Base-by-base conservation (phyloP, 2,888 invertebrate genomes). In the Hylaea fasciaria region DNA sequence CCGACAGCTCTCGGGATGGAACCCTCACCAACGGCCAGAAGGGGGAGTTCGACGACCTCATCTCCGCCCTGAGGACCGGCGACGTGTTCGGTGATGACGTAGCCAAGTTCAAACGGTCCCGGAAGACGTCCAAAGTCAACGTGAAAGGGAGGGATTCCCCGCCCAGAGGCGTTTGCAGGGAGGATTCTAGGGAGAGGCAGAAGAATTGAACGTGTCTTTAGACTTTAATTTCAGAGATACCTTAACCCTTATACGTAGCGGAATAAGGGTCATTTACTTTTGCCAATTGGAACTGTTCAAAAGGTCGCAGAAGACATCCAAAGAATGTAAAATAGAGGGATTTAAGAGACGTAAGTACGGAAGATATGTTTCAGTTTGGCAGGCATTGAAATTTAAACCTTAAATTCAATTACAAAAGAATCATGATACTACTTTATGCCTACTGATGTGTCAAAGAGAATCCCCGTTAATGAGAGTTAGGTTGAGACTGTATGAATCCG, bases 11-110 rank as follows among this genome's bases (percentile, higher is more conserved):
- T 0, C 80, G 87, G 0, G 90, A 92, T 58, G 82, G 84, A 0
- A 83, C 86, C 0, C 78, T 85, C 14, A 83, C 87, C 35, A 88
- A 88, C 78, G 91, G 89, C 12, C 94, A 93, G 76, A 95, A 97
- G 78, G 98, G 98, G 9, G 98, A 98, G 88, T 98, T 98, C 86
- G 98, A 98, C 80, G 98, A 98, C 87, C 93, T 98, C 72, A 98
- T 98, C 81, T 98, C 98, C 0, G 98, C 98, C 0, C 86, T 98
- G 52, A 91, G 98, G 62, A 98, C 98, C 0, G 98, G 98, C 0
- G 98, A 98, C 78, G 98, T 98, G 0, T 98, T 98, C 79, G 98
- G 98, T 0, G 98, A 98, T 80, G 98, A 98, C 81, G 97, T 98
- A 76, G 98, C 98, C 55, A 98, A 98, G 88, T 97, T 98, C 73